Percentiles rank a stretch among this genome's conserved stretches.
Conservation (phyloP, 2,797 vertebrate species). For the Meda fulgida region DNA sequence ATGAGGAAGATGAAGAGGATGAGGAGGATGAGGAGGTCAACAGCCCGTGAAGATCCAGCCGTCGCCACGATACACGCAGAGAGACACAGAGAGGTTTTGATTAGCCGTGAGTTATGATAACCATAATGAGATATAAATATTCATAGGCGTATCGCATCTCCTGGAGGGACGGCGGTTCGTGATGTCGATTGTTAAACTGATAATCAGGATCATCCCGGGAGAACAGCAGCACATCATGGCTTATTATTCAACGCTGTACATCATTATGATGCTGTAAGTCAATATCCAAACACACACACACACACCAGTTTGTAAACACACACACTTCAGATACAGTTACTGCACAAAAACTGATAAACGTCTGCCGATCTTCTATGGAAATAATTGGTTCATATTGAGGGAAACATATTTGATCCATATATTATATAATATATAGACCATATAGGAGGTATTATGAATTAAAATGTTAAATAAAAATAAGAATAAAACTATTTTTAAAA, state of each 20-base stretch:
- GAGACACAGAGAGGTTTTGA: conserved; percentile 56
- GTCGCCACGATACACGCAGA: conserved; percentile 40
- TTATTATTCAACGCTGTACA: conserved; percentile 25
- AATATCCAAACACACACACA: conserved; percentile 36
- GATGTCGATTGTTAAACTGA: conserved; percentile 50
- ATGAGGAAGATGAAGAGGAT: background rate
- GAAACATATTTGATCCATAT: background rate
- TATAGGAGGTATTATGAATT: background rate
- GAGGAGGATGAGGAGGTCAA: conserved; percentile 15
- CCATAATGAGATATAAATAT: conserved; percentile 60
- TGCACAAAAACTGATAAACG: background rate
- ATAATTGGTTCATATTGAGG: background rate
- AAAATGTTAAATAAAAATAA: background rate
- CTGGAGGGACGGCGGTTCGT: conserved; percentile 18
- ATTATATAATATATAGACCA: too few relatives aligned
- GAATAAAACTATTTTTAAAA: too few relatives aligned
- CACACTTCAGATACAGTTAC: background rate
- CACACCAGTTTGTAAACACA: background rate
- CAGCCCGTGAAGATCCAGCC: conserved; percentile 31
- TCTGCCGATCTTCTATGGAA: background rate
- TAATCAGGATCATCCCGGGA: conserved; percentile 50
- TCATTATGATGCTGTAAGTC: conserved; percentile 38
- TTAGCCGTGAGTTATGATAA: conserved; percentile 60
- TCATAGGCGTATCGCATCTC: conserved; percentile 31
- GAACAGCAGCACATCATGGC: conserved; percentile 20